Conservation (phyloP, 1,140 invertebrate species). For the Anastrepha ludens region DNA sequence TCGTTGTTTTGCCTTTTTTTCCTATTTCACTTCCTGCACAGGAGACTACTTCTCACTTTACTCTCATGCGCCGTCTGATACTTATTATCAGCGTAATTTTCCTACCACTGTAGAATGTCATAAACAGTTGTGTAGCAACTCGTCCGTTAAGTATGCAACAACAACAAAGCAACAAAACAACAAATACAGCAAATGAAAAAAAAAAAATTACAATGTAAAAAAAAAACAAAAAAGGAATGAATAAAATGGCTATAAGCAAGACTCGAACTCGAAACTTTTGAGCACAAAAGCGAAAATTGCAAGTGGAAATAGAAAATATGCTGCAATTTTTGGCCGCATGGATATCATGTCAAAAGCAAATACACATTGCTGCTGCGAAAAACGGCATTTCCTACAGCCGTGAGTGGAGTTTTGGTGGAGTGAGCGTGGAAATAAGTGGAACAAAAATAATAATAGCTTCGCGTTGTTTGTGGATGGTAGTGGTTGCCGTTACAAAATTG, state of each 20-base stretch:
- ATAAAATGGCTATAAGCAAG: background rate
- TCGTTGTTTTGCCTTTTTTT: background rate
- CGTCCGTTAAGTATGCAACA: background rate
- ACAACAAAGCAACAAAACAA: background rate
- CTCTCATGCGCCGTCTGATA: background rate
- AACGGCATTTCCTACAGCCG: background rate
- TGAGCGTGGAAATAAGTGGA: slow-evolving; percentile 25
- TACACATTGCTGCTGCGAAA: background rate
- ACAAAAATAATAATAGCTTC: slow-evolving; percentile 12
- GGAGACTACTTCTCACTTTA: background rate
- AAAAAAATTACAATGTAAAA: background rate
- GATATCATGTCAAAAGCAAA: slow-evolving; percentile 39
- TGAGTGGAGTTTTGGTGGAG: too few species aligned
- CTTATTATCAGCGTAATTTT: background rate
- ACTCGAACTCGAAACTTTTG: background rate
- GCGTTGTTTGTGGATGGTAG: background rate
- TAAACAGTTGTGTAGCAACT: slow-evolving; percentile 26
- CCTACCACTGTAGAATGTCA: background rate
- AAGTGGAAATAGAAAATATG: slow-evolving; percentile 23
- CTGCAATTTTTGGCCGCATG: slow-evolving; percentile 13
- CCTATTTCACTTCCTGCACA: background rate
- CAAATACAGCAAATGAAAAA: background rate
- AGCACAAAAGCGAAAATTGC: background rate
- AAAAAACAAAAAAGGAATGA: background rate
- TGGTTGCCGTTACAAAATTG: background rate